A percentile compares a stretch with the other conserved stretches of the same genome.
Conservation (phyloP, 2,113 vertebrate species). For the Empidonax alnorum region DNA sequence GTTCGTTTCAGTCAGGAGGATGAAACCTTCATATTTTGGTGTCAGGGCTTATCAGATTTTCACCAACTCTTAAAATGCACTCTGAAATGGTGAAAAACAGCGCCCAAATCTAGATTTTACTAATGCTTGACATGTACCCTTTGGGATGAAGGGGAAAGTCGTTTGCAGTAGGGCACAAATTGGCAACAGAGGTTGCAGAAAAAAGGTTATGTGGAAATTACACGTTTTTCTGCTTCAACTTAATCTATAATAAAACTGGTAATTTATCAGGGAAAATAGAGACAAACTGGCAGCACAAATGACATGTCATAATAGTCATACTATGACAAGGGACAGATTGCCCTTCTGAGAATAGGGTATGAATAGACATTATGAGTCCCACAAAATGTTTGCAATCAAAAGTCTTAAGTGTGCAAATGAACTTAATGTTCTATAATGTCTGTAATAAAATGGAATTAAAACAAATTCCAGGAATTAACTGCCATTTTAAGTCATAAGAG, state of each 20-base stretch:
- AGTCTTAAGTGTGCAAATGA: constrained; percentile 10
- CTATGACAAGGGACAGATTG: constrained; percentile 1
- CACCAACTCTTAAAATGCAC: not conserved
- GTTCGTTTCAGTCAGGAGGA: not conserved
- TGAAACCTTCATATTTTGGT: not conserved
- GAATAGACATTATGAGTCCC: not conserved
- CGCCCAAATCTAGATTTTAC: not conserved
- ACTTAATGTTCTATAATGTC: constrained; percentile 25
- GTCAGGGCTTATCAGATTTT: not conserved
- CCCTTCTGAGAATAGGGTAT: constrained; percentile 18
- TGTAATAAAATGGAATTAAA: constrained; percentile 1
- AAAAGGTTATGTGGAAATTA: constrained; percentile 1
- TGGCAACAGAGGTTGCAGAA: not conserved
- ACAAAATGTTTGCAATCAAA: constrained; percentile 33
- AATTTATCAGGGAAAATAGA: constrained; percentile 38
- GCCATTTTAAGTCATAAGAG: constrained; percentile 7
- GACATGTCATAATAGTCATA: not conserved
- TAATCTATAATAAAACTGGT: constrained; percentile 1
- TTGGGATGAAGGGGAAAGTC: not conserved
- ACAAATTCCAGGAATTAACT: constrained; percentile 1
- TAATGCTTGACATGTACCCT: not conserved
- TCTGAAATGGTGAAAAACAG: not conserved
- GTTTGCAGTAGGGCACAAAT: not conserved
- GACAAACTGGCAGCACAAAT: constrained; percentile 3
- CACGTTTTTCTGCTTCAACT: not conserved